A percentile compares a stretch with the other conserved stretches of the same genome.
These are phyloP conservation scores for Dryoscopus gambensis DNA, from an alignment of 2,113 vertebrate species.

Conservation along the genomic window DNA sequence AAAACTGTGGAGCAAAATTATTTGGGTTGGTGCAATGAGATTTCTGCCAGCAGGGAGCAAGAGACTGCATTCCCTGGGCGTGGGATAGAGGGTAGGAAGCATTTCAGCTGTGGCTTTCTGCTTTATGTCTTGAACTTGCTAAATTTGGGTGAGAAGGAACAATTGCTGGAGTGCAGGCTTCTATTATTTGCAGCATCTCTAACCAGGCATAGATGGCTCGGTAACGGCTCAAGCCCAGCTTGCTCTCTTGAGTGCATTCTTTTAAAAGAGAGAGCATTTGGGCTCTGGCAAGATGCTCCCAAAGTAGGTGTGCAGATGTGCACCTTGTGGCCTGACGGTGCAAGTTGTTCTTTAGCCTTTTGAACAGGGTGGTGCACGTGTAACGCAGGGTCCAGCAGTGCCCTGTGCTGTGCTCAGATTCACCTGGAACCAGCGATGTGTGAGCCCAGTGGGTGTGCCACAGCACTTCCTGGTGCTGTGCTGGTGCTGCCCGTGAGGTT, in stretches of 20 bases:
- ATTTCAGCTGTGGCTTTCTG: background rate
- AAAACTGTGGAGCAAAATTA: background rate
- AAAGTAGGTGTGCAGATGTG: background rate
- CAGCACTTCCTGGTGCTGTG: background rate
- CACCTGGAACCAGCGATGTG: background rate
- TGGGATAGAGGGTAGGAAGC: background rate
- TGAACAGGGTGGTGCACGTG: background rate
- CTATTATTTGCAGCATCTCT: background rate
- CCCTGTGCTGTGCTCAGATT: background rate
- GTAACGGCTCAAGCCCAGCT: background rate
- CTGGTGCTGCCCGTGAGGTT: background rate
- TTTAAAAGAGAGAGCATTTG: background rate
- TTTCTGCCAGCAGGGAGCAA: background rate
- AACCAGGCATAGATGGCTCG: background rate
- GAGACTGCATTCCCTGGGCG: background rate
- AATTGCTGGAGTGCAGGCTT: background rate
- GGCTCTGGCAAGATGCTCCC: background rate
- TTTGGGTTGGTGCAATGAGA: background rate
- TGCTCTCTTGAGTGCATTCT: background rate
- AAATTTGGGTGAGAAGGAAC: background rate
- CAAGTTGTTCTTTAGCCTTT: background rate
- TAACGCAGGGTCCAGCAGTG: background rate
- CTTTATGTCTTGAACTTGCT: background rate
- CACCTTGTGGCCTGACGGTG: background rate
- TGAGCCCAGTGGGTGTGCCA: rapidly evolving